Evolutionary conservation across 1,140 invertebrate genomes (phyloP).

Genomic region (Eumaeus atala): DNA sequence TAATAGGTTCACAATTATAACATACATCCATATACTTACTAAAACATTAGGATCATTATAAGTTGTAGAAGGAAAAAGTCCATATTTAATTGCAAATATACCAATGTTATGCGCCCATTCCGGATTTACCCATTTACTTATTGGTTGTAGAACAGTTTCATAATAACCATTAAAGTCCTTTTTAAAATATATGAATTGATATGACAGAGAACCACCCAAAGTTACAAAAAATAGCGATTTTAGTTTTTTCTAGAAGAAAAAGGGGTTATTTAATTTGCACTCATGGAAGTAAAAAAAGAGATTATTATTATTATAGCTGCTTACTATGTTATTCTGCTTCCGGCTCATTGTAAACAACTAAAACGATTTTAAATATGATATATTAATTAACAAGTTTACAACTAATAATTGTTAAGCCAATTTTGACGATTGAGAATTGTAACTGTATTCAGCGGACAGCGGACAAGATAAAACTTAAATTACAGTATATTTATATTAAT

Average conservation of each 20-base stretch:
- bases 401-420: too few species aligned
- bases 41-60: constrained; percentile 77
- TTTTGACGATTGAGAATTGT: too few species aligned
- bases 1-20: background rate
- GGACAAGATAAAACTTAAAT: too few species aligned
- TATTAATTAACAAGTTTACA: too few species aligned
- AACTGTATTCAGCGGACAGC: background rate
- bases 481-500: too few species aligned
- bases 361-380: constrained; percentile 7
- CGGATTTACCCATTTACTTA: constrained; percentile 79
- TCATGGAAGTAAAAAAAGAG: background rate
- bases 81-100: constrained; percentile 83
- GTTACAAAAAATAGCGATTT: constrained; percentile 73
- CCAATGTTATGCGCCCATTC: constrained; percentile 88
- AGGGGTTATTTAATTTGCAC: too few species aligned
- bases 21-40: constrained; percentile 63
- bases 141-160: constrained; percentile 81
- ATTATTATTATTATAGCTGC: background rate
- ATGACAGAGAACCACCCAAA: constrained; percentile 76
- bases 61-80: constrained; percentile 77
- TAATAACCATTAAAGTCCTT: constrained; percentile 86
- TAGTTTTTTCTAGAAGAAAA: constrained; percentile 74
- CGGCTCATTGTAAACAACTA: constrained; percentile 19
- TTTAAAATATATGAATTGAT: constrained; percentile 78
- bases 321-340: constrained; percentile 19